These are phyloP conservation scores for Zenarchopterus dispar DNA, from an alignment of 2,797 vertebrate genomes.

Conservation along the genomic window DNA sequence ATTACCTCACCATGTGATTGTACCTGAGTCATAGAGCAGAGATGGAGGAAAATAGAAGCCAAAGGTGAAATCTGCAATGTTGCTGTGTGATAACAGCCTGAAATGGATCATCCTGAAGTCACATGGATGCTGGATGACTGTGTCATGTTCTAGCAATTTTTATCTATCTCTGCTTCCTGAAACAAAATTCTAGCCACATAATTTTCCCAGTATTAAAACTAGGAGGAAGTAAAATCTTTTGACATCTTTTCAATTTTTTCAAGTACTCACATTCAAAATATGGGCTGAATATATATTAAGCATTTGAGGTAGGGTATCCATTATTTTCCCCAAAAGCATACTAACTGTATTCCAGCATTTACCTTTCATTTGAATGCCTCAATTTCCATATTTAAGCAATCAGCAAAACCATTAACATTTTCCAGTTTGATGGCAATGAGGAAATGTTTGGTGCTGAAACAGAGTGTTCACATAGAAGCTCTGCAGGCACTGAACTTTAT, in stretches of 20 bases:
- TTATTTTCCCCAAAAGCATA: slow-evolving; percentile 47
- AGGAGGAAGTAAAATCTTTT: background rate
- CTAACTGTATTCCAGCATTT: slow-evolving; percentile 47
- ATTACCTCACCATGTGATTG: slow-evolving; percentile 60
- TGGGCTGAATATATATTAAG: slow-evolving; percentile 23
- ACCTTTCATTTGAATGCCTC: slow-evolving; percentile 51
- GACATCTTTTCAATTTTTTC: slow-evolving; percentile 2
- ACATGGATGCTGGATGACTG: slow-evolving; percentile 17
- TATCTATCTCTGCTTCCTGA: slow-evolving; percentile 20
- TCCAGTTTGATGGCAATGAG: slow-evolving; percentile 48
- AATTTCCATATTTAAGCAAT: slow-evolving; percentile 75
- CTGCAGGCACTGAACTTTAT: slow-evolving; percentile 54
- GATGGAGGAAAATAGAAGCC: slow-evolving; percentile 53
- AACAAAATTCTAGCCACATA: too few species aligned
- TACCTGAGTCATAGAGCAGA: slow-evolving; percentile 69
- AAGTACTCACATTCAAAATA: slow-evolving; percentile 15
- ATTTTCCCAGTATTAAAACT: too few species aligned
- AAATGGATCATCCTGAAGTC: slow-evolving; percentile 40
- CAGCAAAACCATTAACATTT: slow-evolving; percentile 71
- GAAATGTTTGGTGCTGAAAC: slow-evolving; percentile 57
- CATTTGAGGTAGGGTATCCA: slow-evolving; percentile 22
- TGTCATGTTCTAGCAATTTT: slow-evolving; percentile 20
- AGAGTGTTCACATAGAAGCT: slow-evolving; percentile 53
- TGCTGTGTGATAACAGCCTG: slow-evolving; percentile 57
- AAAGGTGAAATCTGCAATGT: slow-evolving; percentile 70